Conservation (phyloP, 2,888 invertebrate species). For the Scaptomyza parva region DNA sequence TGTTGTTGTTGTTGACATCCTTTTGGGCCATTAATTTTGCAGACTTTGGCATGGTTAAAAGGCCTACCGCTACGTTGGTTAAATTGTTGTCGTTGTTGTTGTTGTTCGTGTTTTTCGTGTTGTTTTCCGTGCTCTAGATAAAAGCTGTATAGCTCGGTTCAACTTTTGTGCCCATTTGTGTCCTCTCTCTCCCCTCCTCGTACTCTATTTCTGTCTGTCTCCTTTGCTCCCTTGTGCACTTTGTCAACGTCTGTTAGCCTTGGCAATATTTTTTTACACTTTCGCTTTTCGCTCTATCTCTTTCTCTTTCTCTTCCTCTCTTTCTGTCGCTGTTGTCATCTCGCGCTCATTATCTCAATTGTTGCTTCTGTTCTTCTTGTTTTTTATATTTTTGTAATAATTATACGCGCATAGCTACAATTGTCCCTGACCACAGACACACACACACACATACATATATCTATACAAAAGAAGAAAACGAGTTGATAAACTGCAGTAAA, state of each 20-base stretch:
- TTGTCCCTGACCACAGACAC: slow-evolving; percentile 75
- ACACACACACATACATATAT: slow-evolving; percentile 13
- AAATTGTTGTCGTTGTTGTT: slow-evolving; percentile 43
- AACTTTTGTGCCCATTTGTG: slow-evolving; percentile 15
- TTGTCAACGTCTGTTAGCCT: slow-evolving; percentile 61
- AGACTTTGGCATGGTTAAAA: slow-evolving; percentile 65
- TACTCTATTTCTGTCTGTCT: not conserved
- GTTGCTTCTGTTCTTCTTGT: slow-evolving; percentile 54
- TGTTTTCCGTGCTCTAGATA: slow-evolving; percentile 46
- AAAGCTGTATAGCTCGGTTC: slow-evolving; percentile 18
- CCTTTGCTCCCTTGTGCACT: slow-evolving; percentile 25
- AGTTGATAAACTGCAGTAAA: slow-evolving; percentile 70
- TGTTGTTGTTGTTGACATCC: slow-evolving; percentile 55
- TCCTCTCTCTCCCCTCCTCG: not conserved
- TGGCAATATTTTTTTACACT: slow-evolving; percentile 66
- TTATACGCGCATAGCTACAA: slow-evolving; percentile 61
- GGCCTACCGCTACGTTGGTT: slow-evolving; percentile 28
- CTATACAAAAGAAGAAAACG: slow-evolving; percentile 6
- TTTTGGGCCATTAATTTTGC: slow-evolving; percentile 75
- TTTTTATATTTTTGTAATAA: slow-evolving; percentile 76
- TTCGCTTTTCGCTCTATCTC: slow-evolving; percentile 39
- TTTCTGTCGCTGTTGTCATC: slow-evolving; percentile 42
- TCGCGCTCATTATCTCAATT: slow-evolving; percentile 74
- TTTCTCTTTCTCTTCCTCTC: slow-evolving; percentile 29
- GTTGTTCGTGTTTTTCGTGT: slow-evolving; percentile 5